Evolutionary conservation across 2,113 vertebrate genomes (phyloP), one percentile per base, ranked within the genome.

Genomic region (Nothobranchius furzeri): DNA sequence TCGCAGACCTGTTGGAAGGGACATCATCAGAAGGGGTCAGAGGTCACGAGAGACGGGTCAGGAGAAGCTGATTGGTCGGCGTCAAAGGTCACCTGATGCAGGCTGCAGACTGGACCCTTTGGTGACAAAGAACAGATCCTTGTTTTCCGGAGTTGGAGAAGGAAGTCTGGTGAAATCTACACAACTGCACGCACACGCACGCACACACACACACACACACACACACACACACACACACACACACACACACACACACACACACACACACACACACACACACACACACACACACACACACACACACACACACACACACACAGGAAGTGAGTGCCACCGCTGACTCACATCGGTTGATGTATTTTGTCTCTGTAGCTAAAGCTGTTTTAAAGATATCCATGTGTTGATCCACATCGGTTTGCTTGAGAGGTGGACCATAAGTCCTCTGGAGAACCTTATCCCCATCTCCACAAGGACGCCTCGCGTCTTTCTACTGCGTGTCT

Each of bases 71-170:
- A 47, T 10, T 11, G 1, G 20, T 37, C 30, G 4, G 30, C 30
- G 37, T 73, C 17, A 73, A 45, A 57, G 60, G 68, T 89, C 56
- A 91, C 90, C 90, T 85, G 88, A 86, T 1, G 88, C 73, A 0
- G 95, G 95, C 92, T 97, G 96, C 65, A 96, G 93, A 83, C 95
- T 95, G 53, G 95, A 95, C 83, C 95, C 96, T 93, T 96, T 96
- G 57, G 98, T 99, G 91, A 98, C 96, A 77, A 99, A 99, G 92
- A 99, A 99, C 90, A 99, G 92, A 86, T 99, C 97, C 93, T 98
- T 98, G 95, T 99, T 99, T 93, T 99, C 98, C 53, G 96, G 95
- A 88, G 98, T 99, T 63, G 98, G 98, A 88, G 98, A 99, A 14
- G 98, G 98, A 90, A 99, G 95, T 87, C 98, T 93, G 84, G 98